Conservation (phyloP, 1,140 invertebrate species). For the Drosophila leontia region DNA sequence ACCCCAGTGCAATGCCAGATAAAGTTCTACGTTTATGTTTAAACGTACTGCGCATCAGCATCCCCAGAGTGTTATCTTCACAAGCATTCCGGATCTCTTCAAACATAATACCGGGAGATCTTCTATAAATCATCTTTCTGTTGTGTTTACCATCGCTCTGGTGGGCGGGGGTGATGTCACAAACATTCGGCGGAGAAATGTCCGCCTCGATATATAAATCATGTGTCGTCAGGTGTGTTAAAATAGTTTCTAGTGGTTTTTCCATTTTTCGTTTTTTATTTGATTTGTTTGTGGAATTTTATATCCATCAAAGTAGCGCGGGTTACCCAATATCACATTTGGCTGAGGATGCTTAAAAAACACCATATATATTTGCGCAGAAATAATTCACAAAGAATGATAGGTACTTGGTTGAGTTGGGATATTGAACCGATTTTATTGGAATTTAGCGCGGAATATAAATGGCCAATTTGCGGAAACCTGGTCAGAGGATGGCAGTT, state of each 20-base stretch:
- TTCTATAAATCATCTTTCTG: conserved; percentile 28
- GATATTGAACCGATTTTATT: conserved; percentile 22
- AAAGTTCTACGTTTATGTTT: background rate
- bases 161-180: conserved; percentile 15
- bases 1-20: background rate
- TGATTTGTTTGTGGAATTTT: conserved; percentile 48
- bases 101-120: conserved; percentile 20
- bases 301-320: conserved; percentile 26
- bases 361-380: conserved; percentile 22
- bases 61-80: background rate
- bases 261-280: conserved; percentile 13
- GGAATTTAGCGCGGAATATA: conserved; percentile 52
- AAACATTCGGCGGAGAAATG: conserved; percentile 25
- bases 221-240: conserved; percentile 79
- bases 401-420: conserved; percentile 14
- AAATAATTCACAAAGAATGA: conserved; percentile 23
- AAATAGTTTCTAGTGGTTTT: conserved; percentile 77
- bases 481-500: conserved; percentile 37
- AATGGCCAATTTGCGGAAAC: conserved; percentile 42
- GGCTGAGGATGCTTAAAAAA: conserved; percentile 23
- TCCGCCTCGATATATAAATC: conserved; percentile 29
- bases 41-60: conserved; percentile 1
- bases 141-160: conserved; percentile 3
- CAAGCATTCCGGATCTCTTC: conserved; percentile 5
- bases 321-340: conserved; percentile 45